Evolutionary conservation across 1,140 invertebrate species (phyloP).

Genomic region (Hyles euphorbiae): DNA sequence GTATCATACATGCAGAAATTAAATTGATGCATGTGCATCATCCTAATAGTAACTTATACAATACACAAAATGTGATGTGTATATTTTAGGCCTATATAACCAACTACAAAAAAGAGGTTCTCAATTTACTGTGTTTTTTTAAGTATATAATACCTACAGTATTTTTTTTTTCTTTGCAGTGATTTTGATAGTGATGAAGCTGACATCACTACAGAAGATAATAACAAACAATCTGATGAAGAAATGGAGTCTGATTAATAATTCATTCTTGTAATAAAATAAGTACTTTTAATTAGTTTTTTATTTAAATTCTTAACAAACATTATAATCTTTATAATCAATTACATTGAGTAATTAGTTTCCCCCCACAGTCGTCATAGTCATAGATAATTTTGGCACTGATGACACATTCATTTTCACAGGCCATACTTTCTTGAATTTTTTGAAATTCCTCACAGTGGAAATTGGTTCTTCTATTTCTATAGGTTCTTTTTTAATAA

Average conservation of each 20-base stretch:
- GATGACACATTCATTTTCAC: slow-evolving; percentile 45
- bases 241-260: not conserved
- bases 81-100: too few relatives aligned
- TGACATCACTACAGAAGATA: not conserved
- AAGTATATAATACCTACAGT: too few relatives aligned
- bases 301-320: slow-evolving; percentile 6
- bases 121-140: too few relatives aligned
- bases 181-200: not conserved
- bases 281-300: not conserved
- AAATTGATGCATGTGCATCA: too few relatives aligned
- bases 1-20: too few relatives aligned
- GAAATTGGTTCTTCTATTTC: slow-evolving; percentile 22
- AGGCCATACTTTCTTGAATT: slow-evolving; percentile 67
- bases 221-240: not conserved
- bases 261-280: not conserved
- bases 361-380: slow-evolving; percentile 1
- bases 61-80: too few relatives aligned
- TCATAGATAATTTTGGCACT: slow-evolving; percentile 27
- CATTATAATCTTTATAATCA: slow-evolving; percentile 5
- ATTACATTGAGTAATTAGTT: not conserved
- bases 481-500: slow-evolving; percentile 51
- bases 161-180: not conserved
- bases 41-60: too few relatives aligned
- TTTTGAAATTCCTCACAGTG: slow-evolving; percentile 58
- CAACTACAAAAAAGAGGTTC: too few relatives aligned